phyloP scores from a whole-genome alignment of 2,888 invertebrate genomes.

The Julus scanicus region DNA sequence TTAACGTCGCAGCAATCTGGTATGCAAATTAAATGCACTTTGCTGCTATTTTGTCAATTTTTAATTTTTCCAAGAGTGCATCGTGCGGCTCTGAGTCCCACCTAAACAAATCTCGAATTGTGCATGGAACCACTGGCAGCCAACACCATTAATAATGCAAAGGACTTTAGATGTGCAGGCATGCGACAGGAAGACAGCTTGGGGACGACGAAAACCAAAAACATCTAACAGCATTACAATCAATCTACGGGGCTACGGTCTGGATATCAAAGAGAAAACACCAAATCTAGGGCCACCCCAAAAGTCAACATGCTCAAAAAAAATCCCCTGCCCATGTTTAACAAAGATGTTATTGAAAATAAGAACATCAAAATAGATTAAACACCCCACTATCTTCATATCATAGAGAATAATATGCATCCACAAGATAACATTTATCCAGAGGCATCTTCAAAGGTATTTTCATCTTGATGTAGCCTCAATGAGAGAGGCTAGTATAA shows the following conservation, averaged over 20 bases:
- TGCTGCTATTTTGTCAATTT: slow-evolving; percentile 47
- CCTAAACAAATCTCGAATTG: slow-evolving; percentile 45
- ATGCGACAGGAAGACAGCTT: slow-evolving; percentile 37
- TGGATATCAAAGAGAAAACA: not conserved
- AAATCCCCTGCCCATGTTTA: not conserved
- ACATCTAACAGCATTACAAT: slow-evolving; percentile 39
- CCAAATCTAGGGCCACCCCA: not conserved
- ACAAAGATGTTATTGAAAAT: not conserved
- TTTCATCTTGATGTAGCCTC: no score
- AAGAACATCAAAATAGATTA: no score
- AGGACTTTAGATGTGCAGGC: not conserved
- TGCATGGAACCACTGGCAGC: not conserved
- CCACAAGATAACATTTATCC: no score
- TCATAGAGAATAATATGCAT: no score
- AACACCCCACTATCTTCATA: no score
- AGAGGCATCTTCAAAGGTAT: no score
- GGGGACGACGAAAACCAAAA: slow-evolving; percentile 45
- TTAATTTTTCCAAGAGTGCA: slow-evolving; percentile 47
- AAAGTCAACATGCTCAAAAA: not conserved
- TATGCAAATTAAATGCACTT: slow-evolving; percentile 47
- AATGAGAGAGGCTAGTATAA: no score
- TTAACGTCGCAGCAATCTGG: slow-evolving; percentile 12
- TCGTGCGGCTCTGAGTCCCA: slow-evolving; percentile 17
- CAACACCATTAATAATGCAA: slow-evolving; percentile 34
- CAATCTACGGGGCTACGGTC: not conserved